Base-by-base conservation (phyloP, 2,888 invertebrate genomes). In the Drosophila meridiana region DNA sequence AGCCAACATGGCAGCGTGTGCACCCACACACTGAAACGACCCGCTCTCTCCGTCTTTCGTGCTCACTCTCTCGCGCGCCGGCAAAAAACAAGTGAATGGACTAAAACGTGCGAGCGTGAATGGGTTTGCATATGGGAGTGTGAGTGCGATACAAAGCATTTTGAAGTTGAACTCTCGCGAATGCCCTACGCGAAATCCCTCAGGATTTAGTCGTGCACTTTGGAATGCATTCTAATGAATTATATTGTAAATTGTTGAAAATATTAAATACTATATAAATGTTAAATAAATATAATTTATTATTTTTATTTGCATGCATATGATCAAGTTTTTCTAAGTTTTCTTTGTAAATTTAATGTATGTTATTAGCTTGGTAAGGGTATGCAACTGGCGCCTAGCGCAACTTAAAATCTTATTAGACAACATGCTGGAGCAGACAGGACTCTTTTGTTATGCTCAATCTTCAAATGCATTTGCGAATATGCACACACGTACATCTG, bases 11-110 rank as follows among this genome's bases (percentile, higher is more conserved):
- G 59, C 77, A 68, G 48, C 38, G 26, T n/a, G 9, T 45, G 48
- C 78, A 80, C 79, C 64, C 77, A 79, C 80, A 76, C 73, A 69
- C 40, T 28, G 43, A 50, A 8, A 63, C 50, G 6, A 30, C 36
- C 30, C 47, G 56, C 65, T 62, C 70, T 56, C 56, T 56, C 48
- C 13, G 26, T 45, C 30, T 28, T 38, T n/a, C 40, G 9, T 20
- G 30, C 38, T 36, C 30, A 38, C 59, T 62, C 67, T 50, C 56
- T 78, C 52, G 32, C 38, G 43, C 65, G 60, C 76, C 76, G 73
- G 72, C 52, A 60, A 59, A 26, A 36, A 58, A 66, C 65, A 65
- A 72, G 68, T 79, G 72, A 78, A 72, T 78, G 78, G 69, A 47
- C 50, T 40, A 52, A 42, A 36, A 50, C 50, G 40, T 71, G 64